Percentiles rank a stretch among this genome's conserved stretches.
phyloP scores from a whole-genome alignment of 2,888 invertebrate genomes.

The Hyposoter dolosus region DNA sequence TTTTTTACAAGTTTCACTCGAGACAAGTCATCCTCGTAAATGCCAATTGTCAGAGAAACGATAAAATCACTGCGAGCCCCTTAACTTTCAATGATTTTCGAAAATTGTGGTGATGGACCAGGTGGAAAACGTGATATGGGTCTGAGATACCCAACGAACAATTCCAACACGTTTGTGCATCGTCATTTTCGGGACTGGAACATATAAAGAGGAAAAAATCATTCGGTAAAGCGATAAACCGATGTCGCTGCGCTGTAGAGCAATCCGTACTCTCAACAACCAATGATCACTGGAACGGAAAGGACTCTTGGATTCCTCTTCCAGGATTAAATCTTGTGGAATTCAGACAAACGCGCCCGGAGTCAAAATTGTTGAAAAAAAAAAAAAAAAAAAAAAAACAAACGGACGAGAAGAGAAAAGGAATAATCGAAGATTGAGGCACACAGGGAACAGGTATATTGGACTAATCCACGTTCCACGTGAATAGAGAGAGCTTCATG shows the following conservation, averaged over 20 bases:
- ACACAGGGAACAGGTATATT: conserved; percentile 25
- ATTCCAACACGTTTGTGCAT: background rate
- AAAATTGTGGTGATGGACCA: background rate
- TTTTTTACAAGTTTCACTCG: background rate
- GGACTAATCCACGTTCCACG: conserved; percentile 62
- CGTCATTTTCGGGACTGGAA: background rate
- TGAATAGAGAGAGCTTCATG: conserved; percentile 63
- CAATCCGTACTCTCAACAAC: background rate
- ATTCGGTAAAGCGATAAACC: background rate
- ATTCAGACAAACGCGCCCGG: background rate
- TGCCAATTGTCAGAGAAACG: conserved; percentile 3
- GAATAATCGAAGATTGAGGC: conserved; percentile 29
- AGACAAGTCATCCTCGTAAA: conserved; percentile 31
- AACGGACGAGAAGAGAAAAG: conserved; percentile 34
- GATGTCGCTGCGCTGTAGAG: conserved; percentile 7
- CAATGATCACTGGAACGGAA: background rate
- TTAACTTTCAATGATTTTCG: background rate
- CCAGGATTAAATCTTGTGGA: conserved; percentile 2
- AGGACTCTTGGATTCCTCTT: background rate
- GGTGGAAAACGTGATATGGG: background rate
- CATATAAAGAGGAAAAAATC: no score
- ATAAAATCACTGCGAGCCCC: background rate
- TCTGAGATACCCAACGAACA: background rate
- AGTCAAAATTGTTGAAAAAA: conserved; percentile 49
- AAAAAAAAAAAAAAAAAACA: conserved; percentile 1